Evolutionary conservation across 2,888 invertebrate species (phyloP).

Genomic region (Brenthis hecate): DNA sequence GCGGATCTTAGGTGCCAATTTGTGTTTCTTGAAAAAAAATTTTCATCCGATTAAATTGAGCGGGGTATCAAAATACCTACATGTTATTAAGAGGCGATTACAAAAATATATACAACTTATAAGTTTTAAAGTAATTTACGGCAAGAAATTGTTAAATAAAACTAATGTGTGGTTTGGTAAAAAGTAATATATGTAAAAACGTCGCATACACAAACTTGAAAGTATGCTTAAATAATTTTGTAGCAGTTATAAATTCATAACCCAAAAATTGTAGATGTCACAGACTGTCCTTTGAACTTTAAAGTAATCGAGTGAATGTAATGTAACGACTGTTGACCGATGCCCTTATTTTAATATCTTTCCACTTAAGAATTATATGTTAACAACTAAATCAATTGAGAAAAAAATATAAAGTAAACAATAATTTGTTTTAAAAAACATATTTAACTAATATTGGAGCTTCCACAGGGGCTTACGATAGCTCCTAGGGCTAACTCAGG

Average conservation of each 20-base stretch:
- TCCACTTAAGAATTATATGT: not conserved
- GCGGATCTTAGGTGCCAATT: too few species aligned
- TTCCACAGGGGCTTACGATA: conserved; percentile 34
- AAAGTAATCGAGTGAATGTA: conserved; percentile 16
- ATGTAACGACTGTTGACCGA: conserved; percentile 5
- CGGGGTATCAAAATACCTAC: too few species aligned
- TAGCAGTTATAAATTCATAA: not conserved
- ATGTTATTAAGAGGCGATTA: too few species aligned
- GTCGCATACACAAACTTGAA: not conserved
- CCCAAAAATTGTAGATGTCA: conserved; percentile 8
- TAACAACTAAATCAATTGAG: not conserved
- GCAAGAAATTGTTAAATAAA: too few species aligned
- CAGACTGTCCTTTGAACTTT: conserved; percentile 22
- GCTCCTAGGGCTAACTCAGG: conserved; percentile 67
- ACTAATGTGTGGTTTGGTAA: too few species aligned
- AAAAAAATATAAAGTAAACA: not conserved
- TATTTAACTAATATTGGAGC: not conserved
- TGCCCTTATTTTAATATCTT: conserved; percentile 10
- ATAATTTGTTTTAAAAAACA: not conserved
- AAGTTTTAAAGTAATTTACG: too few species aligned
- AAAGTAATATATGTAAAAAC: too few species aligned
- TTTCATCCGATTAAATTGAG: too few species aligned
- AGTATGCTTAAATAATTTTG: not conserved
- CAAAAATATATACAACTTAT: too few species aligned
- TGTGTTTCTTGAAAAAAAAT: too few species aligned